These are phyloP conservation scores for Harpalus rufipes DNA, from an alignment of 2,888 invertebrate species.

Conservation along the genomic window DNA sequence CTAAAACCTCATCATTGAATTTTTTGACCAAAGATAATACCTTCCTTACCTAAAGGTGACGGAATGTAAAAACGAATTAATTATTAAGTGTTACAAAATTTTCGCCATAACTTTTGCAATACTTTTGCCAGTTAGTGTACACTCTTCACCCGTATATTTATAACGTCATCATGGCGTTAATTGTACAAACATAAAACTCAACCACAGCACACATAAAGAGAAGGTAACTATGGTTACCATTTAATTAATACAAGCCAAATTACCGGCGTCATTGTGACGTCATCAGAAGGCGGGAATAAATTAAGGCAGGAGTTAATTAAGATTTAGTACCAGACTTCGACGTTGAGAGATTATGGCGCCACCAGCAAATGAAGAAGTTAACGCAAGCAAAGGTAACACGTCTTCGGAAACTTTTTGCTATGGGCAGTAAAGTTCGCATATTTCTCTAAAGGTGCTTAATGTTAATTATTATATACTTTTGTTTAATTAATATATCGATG, in stretches of 20 bases:
- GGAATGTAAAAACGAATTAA: too few relatives aligned
- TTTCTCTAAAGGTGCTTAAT: too few relatives aligned
- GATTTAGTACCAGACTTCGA: slow-evolving; percentile 30
- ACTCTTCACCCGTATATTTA: neutral
- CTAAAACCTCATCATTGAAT: too few relatives aligned
- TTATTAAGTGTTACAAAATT: too few relatives aligned
- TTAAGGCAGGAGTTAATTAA: slow-evolving; percentile 67
- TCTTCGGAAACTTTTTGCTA: neutral
- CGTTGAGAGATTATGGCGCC: slow-evolving; percentile 14
- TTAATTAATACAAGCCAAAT: slow-evolving; percentile 69
- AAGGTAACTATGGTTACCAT: slow-evolving; percentile 68
- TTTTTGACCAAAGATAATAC: too few relatives aligned
- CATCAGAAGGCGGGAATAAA: slow-evolving; percentile 66
- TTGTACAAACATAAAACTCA: slow-evolving; percentile 49
- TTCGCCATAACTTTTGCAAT: too few relatives aligned
- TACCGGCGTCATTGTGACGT: slow-evolving; percentile 68
- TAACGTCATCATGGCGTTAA: slow-evolving; percentile 42
- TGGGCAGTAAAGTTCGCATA: too few relatives aligned
- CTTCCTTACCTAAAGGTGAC: too few relatives aligned
- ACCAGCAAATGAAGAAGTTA: neutral
- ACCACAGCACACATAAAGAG: slow-evolving; percentile 54
- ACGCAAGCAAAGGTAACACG: neutral
- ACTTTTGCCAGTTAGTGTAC: slow-evolving; percentile 2
- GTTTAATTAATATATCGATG: too few relatives aligned
- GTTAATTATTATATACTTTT: too few relatives aligned